Evolutionary conservation across 2,113 vertebrate genomes (phyloP).

Genomic region (Alouatta palliata): DNA sequence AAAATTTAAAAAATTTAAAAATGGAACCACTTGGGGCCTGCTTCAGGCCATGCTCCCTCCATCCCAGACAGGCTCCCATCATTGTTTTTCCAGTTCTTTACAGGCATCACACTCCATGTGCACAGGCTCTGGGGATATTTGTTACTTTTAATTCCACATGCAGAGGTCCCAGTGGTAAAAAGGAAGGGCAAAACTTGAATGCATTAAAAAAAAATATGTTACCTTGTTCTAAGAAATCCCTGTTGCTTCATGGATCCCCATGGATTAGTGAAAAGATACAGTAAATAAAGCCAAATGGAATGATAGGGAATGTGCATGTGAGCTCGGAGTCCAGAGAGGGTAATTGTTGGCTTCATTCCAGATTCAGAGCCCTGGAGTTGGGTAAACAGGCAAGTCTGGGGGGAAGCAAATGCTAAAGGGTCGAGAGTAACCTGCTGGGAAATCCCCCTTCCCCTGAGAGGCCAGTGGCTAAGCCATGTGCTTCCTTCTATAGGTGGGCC

Average conservation of each 20-base stretch:
- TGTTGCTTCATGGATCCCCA: constrained; percentile 19
- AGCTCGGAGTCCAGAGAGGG: not conserved
- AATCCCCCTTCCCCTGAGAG: not conserved
- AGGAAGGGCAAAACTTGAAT: constrained; percentile 43
- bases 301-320: not conserved
- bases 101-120: not conserved
- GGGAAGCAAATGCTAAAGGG: not conserved
- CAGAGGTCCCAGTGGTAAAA: constrained; percentile 29
- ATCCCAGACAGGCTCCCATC: not conserved
- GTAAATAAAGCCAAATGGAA: constrained; percentile 54
- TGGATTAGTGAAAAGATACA: not conserved
- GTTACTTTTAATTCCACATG: constrained; percentile 39
- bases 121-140: not conserved
- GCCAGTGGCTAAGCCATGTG: not conserved
- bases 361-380: not conserved
- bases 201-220: constrained; percentile 14
- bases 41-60: not conserved
- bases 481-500: not conserved
- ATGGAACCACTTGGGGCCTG: not conserved
- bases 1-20: not conserved
- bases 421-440: not conserved
- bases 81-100: constrained; percentile 11
- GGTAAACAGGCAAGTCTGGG: not conserved
- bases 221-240: constrained; percentile 68
- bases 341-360: not conserved